These are phyloP conservation scores for Otolemur garnettii DNA, from an alignment of 2,113 vertebrate genomes.

Conservation along the genomic window DNA sequence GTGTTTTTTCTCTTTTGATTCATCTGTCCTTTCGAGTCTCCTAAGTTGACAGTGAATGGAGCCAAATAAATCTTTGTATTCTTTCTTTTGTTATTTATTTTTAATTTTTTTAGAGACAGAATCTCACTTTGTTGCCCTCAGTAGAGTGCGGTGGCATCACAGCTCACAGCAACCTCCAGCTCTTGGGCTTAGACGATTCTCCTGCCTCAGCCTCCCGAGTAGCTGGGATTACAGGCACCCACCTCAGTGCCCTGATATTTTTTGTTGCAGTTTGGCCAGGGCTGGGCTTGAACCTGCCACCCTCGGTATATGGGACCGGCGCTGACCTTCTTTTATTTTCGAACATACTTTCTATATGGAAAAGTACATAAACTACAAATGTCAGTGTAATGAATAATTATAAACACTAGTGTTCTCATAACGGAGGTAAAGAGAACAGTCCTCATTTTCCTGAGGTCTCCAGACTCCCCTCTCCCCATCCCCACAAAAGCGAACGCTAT, in stretches of 20 bases:
- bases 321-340: not conserved
- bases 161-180: no score
- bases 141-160: no score
- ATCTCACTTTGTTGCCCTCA: no score
- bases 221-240: no score
- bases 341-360: not conserved
- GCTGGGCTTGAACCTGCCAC: no score
- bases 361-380: not conserved
- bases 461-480: not conserved
- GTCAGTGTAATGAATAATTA: not conserved
- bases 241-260: no score
- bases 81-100: not conserved
- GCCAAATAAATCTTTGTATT: not conserved
- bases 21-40: not conserved
- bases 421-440: not conserved
- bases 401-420: not conserved
- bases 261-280: no score
- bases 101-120: no score
- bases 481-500: not conserved
- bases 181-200: no score
- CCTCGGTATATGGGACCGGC: no score
- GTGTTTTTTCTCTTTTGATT: not conserved
- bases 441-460: not conserved
- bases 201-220: no score
- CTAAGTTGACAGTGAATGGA: not conserved